Conservation (phyloP, 2,113 vertebrate species). For the Oryzias celebensis region DNA sequence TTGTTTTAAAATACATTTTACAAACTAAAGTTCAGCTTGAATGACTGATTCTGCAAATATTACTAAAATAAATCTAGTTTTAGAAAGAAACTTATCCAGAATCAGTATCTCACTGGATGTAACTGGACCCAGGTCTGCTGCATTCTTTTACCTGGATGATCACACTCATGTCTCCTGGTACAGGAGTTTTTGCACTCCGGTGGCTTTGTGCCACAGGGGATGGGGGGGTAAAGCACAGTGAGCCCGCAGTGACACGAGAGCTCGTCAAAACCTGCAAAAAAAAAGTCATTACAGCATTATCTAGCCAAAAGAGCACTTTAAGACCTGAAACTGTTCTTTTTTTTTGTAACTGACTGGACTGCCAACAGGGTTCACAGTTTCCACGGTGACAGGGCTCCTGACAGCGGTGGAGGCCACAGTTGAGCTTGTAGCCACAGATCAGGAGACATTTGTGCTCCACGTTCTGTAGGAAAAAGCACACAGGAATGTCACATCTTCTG, state of each 20-base stretch:
- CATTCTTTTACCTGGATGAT: conserved; percentile 86
- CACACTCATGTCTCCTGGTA: conserved; percentile 89
- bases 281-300: conserved; percentile 6
- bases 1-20: too few relatives aligned
- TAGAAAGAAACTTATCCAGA: too few relatives aligned
- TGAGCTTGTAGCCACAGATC: conserved; percentile 95
- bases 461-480: conserved; percentile 71
- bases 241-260: conserved; percentile 93
- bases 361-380: conserved; percentile 96
- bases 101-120: too few relatives aligned
- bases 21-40: too few relatives aligned
- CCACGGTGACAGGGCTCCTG: conserved; percentile 96
- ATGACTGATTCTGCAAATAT: too few relatives aligned
- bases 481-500: neutral
- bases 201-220: conserved; percentile 93
- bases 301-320: neutral
- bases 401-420: conserved; percentile 94
- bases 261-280: conserved; percentile 91
- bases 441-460: conserved; percentile 90
- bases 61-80: too few relatives aligned
- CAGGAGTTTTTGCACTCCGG: conserved; percentile 94
- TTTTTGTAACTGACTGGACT: conserved; percentile 86
- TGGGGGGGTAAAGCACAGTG: conserved; percentile 91
- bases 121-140: too few relatives aligned
- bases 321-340: neutral